phyloP scores from a whole-genome alignment of 2,113 vertebrate genomes.

The Passer montanus region DNA sequence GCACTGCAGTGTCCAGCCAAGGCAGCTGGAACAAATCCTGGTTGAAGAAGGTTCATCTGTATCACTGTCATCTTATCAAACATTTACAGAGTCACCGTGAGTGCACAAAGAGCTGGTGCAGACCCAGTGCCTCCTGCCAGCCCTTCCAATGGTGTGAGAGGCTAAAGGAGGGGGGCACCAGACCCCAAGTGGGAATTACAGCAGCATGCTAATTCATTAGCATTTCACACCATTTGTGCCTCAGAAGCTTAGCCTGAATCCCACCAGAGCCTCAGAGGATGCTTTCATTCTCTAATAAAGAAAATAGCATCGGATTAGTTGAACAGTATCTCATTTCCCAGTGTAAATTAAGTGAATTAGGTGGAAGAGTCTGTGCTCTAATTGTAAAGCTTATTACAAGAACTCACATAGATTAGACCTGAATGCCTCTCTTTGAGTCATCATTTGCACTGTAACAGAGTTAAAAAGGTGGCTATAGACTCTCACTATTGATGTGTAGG shows the following conservation, averaged over 20 bases:
- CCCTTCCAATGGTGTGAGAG: background rate
- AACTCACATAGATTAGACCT: conserved; percentile 36
- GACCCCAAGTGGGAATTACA: background rate
- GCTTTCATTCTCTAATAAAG: conserved; percentile 56
- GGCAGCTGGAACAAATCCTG: background rate
- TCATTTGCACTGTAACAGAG: background rate
- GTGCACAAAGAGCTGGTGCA: background rate
- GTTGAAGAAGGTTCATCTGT: background rate
- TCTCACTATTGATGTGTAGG: background rate
- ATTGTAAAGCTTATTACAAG: conserved; percentile 65
- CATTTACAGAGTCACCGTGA: background rate
- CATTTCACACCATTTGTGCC: conserved; percentile 35
- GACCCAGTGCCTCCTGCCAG: background rate
- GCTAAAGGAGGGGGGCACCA: background rate
- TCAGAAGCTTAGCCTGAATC: conserved; percentile 55
- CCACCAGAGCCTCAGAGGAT: conserved; percentile 31
- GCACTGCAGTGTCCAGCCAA: background rate
- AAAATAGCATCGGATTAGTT: conserved; percentile 51
- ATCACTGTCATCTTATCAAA: background rate
- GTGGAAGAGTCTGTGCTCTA: conserved; percentile 45
- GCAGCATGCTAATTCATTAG: background rate
- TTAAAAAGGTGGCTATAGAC: background rate
- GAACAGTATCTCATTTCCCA: conserved; percentile 64
- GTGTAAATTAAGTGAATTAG: conserved; percentile 69
- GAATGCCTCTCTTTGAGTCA: conserved; percentile 30